Conservation (phyloP, 2,888 invertebrate species). For the Drosophila mercatorum region DNA sequence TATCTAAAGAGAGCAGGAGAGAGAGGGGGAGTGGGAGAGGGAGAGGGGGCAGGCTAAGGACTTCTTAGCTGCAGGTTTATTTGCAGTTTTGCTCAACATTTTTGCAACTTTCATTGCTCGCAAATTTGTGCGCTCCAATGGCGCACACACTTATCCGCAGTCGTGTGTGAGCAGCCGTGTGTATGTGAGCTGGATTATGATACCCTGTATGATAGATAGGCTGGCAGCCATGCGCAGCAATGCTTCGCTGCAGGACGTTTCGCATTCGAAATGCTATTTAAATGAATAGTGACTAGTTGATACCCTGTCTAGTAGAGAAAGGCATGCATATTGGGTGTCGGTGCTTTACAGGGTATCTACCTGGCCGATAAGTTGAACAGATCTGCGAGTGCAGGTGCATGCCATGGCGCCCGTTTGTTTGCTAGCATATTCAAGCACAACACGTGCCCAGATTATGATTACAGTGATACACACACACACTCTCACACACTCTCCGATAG, state of each 20-base stretch:
- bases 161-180: constrained; percentile 4
- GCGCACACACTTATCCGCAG: constrained; percentile 5
- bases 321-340: not conserved
- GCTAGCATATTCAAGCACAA: constrained; percentile 27
- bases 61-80: constrained; percentile 49
- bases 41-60: constrained; percentile 15
- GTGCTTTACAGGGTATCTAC: constrained; percentile 21
- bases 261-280: not conserved
- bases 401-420: constrained; percentile 29
- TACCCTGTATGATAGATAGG: constrained; percentile 7
- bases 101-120: constrained; percentile 29
- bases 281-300: not conserved
- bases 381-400: constrained; percentile 31
- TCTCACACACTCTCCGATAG: not conserved
- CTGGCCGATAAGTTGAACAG: not conserved
- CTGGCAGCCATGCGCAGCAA: not conserved
- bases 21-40: not conserved
- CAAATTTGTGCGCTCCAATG: constrained; percentile 35
- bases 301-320: not conserved
- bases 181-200: constrained; percentile 14
- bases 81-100: constrained; percentile 40
- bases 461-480: constrained; percentile 18
- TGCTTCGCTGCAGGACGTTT: not conserved
- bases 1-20: not conserved
- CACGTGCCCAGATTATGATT: constrained; percentile 72